These are phyloP conservation scores for Andrena bucephala DNA, from an alignment of 2,888 invertebrate species.

Conservation along the genomic window DNA sequence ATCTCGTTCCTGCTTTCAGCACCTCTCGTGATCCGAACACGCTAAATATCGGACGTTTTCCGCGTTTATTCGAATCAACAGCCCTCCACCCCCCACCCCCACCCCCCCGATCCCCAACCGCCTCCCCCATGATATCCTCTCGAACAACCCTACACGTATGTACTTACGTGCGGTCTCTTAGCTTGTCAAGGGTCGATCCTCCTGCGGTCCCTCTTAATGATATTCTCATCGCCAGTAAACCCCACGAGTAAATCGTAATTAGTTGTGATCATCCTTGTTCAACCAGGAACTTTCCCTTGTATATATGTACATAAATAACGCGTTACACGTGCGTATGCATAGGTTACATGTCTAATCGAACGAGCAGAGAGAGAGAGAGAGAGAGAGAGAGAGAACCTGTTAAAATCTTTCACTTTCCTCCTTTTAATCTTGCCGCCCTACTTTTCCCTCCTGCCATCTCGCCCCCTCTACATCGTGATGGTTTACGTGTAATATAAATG, in stretches of 20 bases:
- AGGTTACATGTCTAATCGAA: slow-evolving; percentile 54
- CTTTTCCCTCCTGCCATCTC: slow-evolving; percentile 27
- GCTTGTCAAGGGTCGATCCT: slow-evolving; percentile 5
- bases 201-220: slow-evolving; percentile 6
- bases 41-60: slow-evolving; percentile 78
- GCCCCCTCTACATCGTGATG: slow-evolving; percentile 53
- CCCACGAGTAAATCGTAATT: slow-evolving; percentile 65
- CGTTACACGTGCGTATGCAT: slow-evolving; percentile 72
- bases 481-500: slow-evolving; percentile 74
- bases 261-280: slow-evolving; percentile 80
- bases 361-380: slow-evolving; percentile 28
- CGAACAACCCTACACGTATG: background rate
- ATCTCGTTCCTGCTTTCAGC: slow-evolving; percentile 30
- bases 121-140: background rate
- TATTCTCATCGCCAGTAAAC: slow-evolving; percentile 64
- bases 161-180: no score
- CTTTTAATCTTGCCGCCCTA: slow-evolving; percentile 56
- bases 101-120: background rate
- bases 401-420: slow-evolving; percentile 61
- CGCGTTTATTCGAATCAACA: slow-evolving; percentile 22
- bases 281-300: slow-evolving; percentile 78
- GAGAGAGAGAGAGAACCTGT: slow-evolving; percentile 25
- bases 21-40: slow-evolving; percentile 76
- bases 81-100: background rate
- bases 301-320: slow-evolving; percentile 81